Base-by-base conservation (phyloP, 2,113 vertebrate genomes). In the Rafetus swinhoei region DNA sequence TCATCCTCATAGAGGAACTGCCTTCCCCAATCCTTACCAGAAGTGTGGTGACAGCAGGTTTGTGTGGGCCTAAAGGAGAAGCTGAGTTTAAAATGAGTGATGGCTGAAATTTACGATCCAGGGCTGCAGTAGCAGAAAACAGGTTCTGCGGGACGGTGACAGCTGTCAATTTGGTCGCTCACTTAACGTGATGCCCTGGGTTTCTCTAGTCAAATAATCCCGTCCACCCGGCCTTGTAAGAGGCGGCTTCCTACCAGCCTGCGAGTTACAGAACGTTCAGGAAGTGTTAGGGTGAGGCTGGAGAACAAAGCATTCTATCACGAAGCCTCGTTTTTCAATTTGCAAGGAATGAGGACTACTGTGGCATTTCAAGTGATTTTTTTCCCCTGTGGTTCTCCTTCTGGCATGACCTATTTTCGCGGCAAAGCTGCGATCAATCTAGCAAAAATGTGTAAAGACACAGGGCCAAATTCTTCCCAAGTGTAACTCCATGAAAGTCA, bases 241-340 rank as follows among this genome's bases (percentile, higher is more conserved):
- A 93, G 60, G 15, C 79, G 74, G 81, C 55, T 90, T 93, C 57
- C 79, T 92, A 94, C 92, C 54, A 94, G 79, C n/a, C 79, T 84
- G 24, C 53, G 60, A 89, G 65, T 87, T 96, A 92, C 86, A 93
- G 54, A 93, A 95, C 2, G 19, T 81, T 94, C 89, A 84, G 69
- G 53, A 92, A 96, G 94, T 93, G 29, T 84, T 91, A 95, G 13
- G 92, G 79, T 76, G 85, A 93, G 94, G 93, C 45, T 83, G 85
- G 91, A 87, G 87, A 94, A 94, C 59, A 97, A 95, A 95, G 88
- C 45, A 52, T 92, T 90, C 92, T 87, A 90, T 96, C 95, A 93
- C 95, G 96, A 95, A 97, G 86, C 72, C 90, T 86, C 76, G 89
- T 96, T 94, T 95, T 93, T 95, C 88, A 92, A 87, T 95, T 97